These are phyloP conservation scores for Ochropacha duplaris DNA, from an alignment of 2,888 invertebrate genomes.

Conservation along the genomic window DNA sequence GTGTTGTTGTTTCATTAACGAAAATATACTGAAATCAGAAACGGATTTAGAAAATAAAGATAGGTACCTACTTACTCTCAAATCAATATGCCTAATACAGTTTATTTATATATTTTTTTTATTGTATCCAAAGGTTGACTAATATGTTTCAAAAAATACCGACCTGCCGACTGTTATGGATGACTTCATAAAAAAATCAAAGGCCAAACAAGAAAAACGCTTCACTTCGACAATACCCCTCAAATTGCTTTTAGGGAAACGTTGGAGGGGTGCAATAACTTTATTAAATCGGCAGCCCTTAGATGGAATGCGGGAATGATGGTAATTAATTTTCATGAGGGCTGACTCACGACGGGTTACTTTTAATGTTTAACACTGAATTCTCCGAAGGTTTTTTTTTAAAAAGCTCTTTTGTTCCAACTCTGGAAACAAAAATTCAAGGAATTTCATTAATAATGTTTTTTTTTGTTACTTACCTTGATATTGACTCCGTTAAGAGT, in stretches of 20 bases:
- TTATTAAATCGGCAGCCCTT: slow-evolving; percentile 47
- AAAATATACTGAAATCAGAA: no score
- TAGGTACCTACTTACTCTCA: no score
- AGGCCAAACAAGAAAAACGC: neutral
- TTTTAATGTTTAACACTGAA: slow-evolving; percentile 30
- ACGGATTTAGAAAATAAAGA: no score
- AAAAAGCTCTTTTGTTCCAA: no score
- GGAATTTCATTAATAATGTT: slow-evolving; percentile 11
- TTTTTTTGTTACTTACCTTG: neutral
- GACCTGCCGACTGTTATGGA: neutral
- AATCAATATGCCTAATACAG: no score
- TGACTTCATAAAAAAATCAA: slow-evolving; percentile 9
- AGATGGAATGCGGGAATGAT: slow-evolving; percentile 35
- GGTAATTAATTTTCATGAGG: slow-evolving; percentile 59
- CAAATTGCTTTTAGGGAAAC: slow-evolving; percentile 29
- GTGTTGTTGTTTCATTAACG: neutral
- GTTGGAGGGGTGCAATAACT: slow-evolving; percentile 40
- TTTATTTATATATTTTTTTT: no score
- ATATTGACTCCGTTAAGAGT: neutral
- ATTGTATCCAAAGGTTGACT: no score
- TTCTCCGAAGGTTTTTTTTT: slow-evolving; percentile 13
- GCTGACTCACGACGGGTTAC: slow-evolving; percentile 29
- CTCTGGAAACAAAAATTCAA: slow-evolving; percentile 12
- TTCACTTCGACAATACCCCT: slow-evolving; percentile 12
- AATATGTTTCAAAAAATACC: no score